These are phyloP conservation scores for Pyrrhosoma nymphula DNA, from an alignment of 2,888 invertebrate genomes.

Conservation along the genomic window DNA sequence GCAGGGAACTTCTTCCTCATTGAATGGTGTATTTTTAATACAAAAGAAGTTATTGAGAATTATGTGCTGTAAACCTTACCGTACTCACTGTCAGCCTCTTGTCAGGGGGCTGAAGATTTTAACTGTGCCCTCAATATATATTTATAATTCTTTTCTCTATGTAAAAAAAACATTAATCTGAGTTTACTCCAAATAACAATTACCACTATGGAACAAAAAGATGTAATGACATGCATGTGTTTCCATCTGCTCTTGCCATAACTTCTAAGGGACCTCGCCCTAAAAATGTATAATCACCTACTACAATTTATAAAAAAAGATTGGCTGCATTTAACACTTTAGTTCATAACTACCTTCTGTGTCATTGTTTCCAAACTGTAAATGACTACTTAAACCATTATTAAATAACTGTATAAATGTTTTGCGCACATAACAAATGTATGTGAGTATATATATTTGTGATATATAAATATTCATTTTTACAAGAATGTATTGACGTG, in stretches of 20 bases:
- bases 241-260: not conserved
- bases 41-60: constrained; percentile 10
- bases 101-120: not conserved
- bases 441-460: no score
- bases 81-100: not conserved
- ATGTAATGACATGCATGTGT: not conserved
- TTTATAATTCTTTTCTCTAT: not conserved
- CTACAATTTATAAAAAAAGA: constrained; percentile 23
- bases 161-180: not conserved
- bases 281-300: not conserved
- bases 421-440: no score
- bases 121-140: not conserved
- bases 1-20: not conserved
- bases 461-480: no score
- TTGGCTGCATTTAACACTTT: not conserved
- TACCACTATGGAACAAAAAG: not conserved
- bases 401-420: no score
- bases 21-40: not conserved
- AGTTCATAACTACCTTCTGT: not conserved
- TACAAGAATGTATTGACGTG: no score
- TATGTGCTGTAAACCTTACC: not conserved
- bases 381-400: constrained; percentile 2
- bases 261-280: constrained; percentile 9
- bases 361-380: not conserved
- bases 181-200: not conserved